Conservation (phyloP, 2,113 vertebrate genomes). For the Periophthalmus modestus region DNA sequence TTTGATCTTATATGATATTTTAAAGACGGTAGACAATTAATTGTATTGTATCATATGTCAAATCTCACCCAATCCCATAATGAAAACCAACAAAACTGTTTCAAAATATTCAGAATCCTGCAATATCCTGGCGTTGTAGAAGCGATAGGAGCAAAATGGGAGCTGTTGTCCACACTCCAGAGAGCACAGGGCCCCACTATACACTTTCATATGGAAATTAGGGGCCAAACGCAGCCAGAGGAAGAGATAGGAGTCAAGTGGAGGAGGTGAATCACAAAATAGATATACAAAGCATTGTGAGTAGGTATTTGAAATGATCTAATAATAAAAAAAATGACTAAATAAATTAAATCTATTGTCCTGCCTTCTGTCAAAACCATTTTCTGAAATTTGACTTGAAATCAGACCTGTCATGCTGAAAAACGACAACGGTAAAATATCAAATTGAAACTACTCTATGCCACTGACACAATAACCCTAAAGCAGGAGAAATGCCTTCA, state of each 20-base stretch:
- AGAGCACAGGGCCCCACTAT: conserved; percentile 75
- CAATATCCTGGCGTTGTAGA: conserved; percentile 78
- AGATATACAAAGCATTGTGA: conserved; percentile 17
- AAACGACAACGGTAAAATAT: no score
- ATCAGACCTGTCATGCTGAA: no score
- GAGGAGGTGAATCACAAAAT: conserved; percentile 19
- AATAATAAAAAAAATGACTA: neutral
- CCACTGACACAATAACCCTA: no score
- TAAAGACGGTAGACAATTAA: no score
- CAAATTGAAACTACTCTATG: no score
- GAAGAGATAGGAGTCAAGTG: conserved; percentile 15
- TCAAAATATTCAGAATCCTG: conserved; percentile 87
- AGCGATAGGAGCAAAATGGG: conserved; percentile 90
- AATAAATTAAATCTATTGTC: no score
- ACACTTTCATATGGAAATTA: conserved; percentile 96
- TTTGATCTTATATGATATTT: no score
- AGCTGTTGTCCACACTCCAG: conserved; percentile 77
- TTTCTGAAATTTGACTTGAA: no score
- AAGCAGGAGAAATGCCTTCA: no score
- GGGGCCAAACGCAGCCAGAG: conserved; percentile 51
- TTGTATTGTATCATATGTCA: neutral
- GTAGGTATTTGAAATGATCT: conserved; percentile 27
- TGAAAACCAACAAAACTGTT: conserved; percentile 33
- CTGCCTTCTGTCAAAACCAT: no score
- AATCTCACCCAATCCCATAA: neutral